Conservation (phyloP, 2,888 invertebrate species). For the Helobdella robusta region DNA sequence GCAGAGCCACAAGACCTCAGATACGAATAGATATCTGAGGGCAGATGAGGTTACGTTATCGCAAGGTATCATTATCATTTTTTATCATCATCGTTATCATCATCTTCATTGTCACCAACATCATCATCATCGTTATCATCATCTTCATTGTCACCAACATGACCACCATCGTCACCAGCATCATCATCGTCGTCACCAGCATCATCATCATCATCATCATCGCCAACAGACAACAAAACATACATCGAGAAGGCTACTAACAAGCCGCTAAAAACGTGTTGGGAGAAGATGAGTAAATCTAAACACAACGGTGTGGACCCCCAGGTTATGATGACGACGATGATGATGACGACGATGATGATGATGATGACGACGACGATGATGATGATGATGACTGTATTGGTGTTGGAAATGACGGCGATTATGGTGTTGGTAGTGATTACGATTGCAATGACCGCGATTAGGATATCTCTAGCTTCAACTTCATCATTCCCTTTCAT, state of each 20-base stretch:
- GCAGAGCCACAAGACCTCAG: constrained; percentile 54
- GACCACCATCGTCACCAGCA: no score
- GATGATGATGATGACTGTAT: constrained; percentile 22
- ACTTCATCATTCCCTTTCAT: neutral
- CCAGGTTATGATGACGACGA: constrained; percentile 41
- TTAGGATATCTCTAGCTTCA: neutral
- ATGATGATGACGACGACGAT: constrained; percentile 18
- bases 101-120: neutral
- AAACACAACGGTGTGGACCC: constrained; percentile 95
- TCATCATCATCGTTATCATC: no score
- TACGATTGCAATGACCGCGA: neutral
- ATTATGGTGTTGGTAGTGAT: neutral
- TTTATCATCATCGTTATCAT: neutral
- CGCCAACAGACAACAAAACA: no score
- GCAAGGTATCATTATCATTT: constrained; percentile 1
- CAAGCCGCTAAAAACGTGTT: constrained; percentile 62
- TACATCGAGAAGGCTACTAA: constrained; percentile 58
- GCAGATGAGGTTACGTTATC: constrained; percentile 57
- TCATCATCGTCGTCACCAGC: no score
- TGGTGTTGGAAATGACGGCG: no score
- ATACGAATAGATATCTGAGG: constrained; percentile 68
- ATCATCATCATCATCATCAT: no score
- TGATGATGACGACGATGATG: constrained; percentile 18
- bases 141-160: no score
- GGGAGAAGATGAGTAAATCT: constrained; percentile 99